Conservation (phyloP, 1,140 invertebrate species). For the Aphaenogaster ashmeadi region DNA sequence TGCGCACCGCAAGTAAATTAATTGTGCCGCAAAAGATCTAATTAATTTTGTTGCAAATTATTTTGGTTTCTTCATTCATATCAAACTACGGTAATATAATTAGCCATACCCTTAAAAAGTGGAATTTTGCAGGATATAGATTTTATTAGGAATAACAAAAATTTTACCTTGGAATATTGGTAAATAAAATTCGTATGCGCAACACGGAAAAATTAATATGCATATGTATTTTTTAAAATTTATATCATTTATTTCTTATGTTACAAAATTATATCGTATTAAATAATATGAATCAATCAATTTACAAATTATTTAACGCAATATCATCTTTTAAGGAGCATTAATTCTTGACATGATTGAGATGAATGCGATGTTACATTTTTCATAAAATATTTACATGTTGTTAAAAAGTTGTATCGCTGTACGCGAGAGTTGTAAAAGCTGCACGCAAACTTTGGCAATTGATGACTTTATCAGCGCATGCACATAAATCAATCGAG, state of each 20-base stretch:
- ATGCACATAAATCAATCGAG: conserved; percentile 40
- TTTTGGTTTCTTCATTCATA: conserved; percentile 26
- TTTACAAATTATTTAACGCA: not conserved
- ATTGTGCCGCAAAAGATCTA: conserved; percentile 47
- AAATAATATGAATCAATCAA: conserved; percentile 25
- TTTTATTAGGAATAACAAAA: not conserved
- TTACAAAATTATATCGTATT: not conserved
- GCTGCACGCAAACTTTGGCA: conserved; percentile 18
- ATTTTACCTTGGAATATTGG: not conserved
- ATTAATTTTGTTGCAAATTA: conserved; percentile 51
- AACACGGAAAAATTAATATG: not conserved
- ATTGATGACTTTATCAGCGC: conserved; percentile 37
- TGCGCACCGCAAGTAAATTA: conserved; percentile 40
- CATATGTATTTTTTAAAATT: not conserved
- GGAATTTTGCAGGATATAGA: not conserved
- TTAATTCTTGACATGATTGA: not conserved
- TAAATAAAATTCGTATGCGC: not conserved
- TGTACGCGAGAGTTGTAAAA: conserved; percentile 9
- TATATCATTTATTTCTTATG: not conserved
- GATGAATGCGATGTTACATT: conserved; percentile 1
- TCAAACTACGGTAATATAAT: not conserved
- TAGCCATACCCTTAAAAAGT: not conserved
- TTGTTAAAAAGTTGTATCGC: conserved; percentile 23
- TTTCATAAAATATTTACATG: conserved; percentile 39
- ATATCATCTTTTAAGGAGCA: not conserved